Evolutionary conservation across 2,797 vertebrate genomes (phyloP).

Genomic region (Alosa sapidissima): DNA sequence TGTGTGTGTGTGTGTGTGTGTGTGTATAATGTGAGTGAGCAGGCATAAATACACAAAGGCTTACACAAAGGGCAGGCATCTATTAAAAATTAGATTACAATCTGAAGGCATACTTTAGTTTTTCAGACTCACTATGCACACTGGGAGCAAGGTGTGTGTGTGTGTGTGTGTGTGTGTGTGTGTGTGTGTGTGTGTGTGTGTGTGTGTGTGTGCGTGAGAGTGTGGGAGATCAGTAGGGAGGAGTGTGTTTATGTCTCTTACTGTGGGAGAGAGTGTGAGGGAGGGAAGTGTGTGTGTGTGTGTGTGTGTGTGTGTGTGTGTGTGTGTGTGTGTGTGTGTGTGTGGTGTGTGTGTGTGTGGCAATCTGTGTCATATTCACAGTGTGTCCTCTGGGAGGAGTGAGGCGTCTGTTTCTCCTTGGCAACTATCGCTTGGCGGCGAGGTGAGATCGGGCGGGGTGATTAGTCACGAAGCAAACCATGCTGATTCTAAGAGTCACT

Average conservation of each 20-base stretch:
- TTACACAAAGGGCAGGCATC: neutral
- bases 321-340: neutral
- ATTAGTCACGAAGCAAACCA: slow-evolving; percentile 21
- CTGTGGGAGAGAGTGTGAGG: neutral
- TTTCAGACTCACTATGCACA: neutral
- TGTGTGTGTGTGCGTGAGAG: neutral
- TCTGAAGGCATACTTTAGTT: neutral
- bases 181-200: slow-evolving; percentile 6
- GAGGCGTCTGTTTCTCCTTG: slow-evolving; percentile 22
- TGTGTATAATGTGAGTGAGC: neutral
- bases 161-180: neutral
- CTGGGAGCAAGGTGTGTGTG: neutral
- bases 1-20: neutral
- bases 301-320: slow-evolving; percentile 20
- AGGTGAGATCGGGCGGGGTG: slow-evolving; percentile 5
- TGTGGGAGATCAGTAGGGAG: neutral
- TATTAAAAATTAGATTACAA: neutral
- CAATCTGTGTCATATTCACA: neutral
- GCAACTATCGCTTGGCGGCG: neutral
- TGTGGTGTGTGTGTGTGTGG: neutral
- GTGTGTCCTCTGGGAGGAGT: neutral
- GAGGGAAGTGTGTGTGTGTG: neutral
- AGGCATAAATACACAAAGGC: neutral
- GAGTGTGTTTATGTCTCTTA: neutral
- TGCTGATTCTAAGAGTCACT: neutral